Evolutionary conservation across 64 coral and sea anemone genomes (phyloP).

Genomic region (Dendrophyllia cribrosa): DNA sequence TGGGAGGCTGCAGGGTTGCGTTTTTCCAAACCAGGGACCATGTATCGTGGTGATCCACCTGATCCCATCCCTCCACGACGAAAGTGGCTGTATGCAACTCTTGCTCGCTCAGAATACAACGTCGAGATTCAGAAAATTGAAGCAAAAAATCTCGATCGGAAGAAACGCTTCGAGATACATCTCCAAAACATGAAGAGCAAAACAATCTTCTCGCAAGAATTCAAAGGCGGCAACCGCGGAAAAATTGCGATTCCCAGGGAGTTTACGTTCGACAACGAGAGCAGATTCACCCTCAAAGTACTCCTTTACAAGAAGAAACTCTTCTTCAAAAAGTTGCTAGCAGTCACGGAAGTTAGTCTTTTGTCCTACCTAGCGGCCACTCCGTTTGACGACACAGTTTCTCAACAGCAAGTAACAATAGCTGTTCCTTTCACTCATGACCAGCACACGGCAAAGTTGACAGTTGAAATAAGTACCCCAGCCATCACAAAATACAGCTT

Average conservation of each 20-base stretch:
- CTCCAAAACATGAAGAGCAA: neutral
- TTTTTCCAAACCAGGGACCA: neutral
- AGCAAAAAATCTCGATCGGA: neutral
- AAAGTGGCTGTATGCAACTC: neutral
- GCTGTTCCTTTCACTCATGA: neutral
- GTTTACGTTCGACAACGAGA: neutral
- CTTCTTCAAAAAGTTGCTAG: neutral
- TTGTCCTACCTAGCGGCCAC: neutral
- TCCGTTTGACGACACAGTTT: conserved; percentile 7
- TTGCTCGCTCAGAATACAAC: neutral
- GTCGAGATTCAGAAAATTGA: neutral
- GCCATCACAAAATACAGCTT: neutral
- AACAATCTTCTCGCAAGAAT: neutral
- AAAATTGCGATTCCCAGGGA: too few relatives aligned
- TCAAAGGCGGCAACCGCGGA: neutral
- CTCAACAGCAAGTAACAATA: neutral
- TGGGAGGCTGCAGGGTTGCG: neutral
- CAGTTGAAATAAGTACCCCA: neutral
- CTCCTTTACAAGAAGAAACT: neutral
- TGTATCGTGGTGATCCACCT: neutral
- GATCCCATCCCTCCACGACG: neutral
- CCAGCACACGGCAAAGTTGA: neutral
- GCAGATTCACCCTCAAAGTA: neutral
- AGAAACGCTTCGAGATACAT: neutral
- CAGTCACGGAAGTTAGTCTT: neutral